A percentile compares a stretch with the other conserved stretches of the same genome.
Conservation (phyloP, 2,113 vertebrate genomes). For the Chlorodrepanis virens region DNA sequence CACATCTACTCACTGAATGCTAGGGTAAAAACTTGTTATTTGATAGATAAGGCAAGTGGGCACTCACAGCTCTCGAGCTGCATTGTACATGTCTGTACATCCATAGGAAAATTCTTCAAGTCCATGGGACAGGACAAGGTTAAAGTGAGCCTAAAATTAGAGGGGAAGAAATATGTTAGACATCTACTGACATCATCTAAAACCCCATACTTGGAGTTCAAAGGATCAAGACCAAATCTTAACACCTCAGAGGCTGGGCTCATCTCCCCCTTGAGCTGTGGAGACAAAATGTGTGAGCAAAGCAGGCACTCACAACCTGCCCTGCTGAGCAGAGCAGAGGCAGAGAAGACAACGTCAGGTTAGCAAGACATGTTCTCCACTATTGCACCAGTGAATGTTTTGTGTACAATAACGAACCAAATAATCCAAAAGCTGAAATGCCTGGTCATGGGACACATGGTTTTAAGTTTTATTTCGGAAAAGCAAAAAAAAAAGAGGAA, state of each 20-base stretch:
- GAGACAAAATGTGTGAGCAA: not conserved
- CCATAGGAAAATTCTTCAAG: conserved; percentile 99
- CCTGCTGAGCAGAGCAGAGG: not conserved
- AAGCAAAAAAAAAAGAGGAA: not conserved
- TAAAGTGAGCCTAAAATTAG: conserved; percentile 85
- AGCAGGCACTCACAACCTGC: rapidly evolving
- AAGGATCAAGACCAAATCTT: not conserved
- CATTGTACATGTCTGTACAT: conserved; percentile 97
- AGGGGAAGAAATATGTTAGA: not conserved
- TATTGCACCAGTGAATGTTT: not conserved
- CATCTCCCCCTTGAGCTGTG: not conserved
- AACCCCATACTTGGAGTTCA: not conserved
- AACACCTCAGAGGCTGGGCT: not conserved
- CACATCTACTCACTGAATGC: not conserved
- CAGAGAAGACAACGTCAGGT: not conserved
- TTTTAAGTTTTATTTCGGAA: not conserved
- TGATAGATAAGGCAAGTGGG: not conserved
- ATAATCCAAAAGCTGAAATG: not conserved
- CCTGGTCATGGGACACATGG: not conserved
- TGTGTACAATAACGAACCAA: not conserved
- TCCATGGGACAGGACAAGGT: conserved; percentile 99
- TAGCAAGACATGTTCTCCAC: not conserved
- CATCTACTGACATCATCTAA: not conserved
- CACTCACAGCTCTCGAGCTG: conserved; percentile 97
- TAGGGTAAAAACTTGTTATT: not conserved